Percentiles rank a stretch among this genome's conserved stretches.
phyloP scores from a whole-genome alignment of 2,113 vertebrate genomes.

The Pao palembangensis region DNA sequence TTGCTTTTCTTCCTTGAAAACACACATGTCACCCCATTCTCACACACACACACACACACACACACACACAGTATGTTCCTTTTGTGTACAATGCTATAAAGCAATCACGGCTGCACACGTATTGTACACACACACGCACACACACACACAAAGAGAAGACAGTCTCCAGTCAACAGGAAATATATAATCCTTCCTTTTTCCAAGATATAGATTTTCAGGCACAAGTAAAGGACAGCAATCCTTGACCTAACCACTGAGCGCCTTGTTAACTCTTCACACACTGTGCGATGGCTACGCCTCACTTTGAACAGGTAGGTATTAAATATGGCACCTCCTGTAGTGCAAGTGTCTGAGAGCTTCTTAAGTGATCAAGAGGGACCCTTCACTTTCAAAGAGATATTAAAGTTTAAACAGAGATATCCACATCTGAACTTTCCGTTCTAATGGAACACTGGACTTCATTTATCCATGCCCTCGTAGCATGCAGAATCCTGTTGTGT shows the following conservation, averaged over 20 bases:
- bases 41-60: neutral
- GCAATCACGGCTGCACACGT: conserved; percentile 7
- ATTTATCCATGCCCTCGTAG: neutral
- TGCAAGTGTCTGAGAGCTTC: conserved; percentile 32
- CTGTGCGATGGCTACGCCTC: conserved; percentile 24
- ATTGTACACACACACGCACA: conserved; percentile 25
- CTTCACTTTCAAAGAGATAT: conserved; percentile 21
- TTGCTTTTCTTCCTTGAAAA: neutral
- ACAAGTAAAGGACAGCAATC: conserved; percentile 61
- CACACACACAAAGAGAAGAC: conserved; percentile 40
- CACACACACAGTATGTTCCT: conserved; percentile 1
- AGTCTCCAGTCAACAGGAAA: conserved; percentile 62
- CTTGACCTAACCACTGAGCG: conserved; percentile 58
- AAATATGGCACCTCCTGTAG: conserved; percentile 37
- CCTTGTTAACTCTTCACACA: conserved; percentile 58
- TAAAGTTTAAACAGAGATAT: conserved; percentile 44
- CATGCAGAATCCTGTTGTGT: neutral
- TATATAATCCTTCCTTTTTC: conserved; percentile 62
- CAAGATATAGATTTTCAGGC: conserved; percentile 60
- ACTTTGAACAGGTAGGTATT: conserved; percentile 45
- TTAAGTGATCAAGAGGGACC: conserved; percentile 47
- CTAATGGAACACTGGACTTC: neutral
- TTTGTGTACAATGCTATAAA: conserved; percentile 22
- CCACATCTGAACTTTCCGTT: conserved; percentile 2
- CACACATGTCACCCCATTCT: neutral